Evolutionary conservation across 2,113 vertebrate species (phyloP).

Genomic region (Apaloderma vittatum): DNA sequence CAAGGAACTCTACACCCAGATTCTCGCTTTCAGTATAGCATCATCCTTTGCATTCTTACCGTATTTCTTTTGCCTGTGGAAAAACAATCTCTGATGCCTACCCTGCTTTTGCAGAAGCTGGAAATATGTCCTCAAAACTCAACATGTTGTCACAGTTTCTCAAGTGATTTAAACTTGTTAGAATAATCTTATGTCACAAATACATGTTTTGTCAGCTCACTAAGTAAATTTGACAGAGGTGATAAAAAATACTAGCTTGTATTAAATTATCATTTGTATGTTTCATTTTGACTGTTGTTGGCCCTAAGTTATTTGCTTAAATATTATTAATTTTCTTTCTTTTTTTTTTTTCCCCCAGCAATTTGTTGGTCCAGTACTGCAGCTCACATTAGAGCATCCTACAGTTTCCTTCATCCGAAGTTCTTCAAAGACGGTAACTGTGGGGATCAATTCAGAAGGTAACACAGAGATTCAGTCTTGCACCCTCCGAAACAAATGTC

Average conservation of each 20-base stretch:
- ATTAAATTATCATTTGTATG: neutral
- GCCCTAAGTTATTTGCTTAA: neutral
- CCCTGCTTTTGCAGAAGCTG: neutral
- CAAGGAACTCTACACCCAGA: neutral
- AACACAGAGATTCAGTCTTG: neutral
- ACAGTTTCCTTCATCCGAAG: neutral
- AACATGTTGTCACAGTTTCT: neutral
- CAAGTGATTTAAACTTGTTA: neutral
- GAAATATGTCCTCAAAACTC: neutral
- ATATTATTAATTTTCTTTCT: neutral
- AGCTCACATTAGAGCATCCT: neutral
- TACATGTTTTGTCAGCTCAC: neutral
- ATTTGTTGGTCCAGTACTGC: neutral
- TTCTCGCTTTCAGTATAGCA: neutral
- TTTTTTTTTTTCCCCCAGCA: neutral
- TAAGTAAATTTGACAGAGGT: neutral
- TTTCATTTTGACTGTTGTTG: neutral
- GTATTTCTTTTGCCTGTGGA: neutral
- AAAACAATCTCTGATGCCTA: neutral
- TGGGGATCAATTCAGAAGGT: neutral
- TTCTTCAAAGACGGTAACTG: neutral
- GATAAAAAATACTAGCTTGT: neutral
- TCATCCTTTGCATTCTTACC: neutral
- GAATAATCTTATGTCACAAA: neutral
- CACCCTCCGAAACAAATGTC: neutral